phyloP scores from a whole-genome alignment of 2,888 invertebrate genomes.

The Drosophila macrospina region DNA sequence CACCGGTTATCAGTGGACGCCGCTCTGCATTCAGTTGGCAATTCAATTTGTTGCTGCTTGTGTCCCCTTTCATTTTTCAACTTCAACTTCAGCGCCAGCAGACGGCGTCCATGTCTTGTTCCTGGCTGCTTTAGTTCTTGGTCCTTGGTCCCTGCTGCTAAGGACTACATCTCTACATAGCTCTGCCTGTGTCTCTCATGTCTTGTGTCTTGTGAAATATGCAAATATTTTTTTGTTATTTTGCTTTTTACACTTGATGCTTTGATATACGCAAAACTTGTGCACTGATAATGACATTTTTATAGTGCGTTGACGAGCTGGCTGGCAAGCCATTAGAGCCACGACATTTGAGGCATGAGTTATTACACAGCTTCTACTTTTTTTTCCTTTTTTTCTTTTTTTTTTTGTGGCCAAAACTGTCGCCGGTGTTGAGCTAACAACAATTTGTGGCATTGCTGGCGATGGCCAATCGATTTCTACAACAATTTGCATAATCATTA shows the following conservation, averaged over 20 bases:
- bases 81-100: conserved; percentile 71
- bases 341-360: conserved; percentile 41
- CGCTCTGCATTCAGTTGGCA: conserved; percentile 55
- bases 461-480: conserved; percentile 74
- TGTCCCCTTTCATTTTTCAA: conserved; percentile 69
- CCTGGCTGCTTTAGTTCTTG: conserved; percentile 27
- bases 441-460: conserved; percentile 59
- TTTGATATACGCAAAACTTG: conserved; percentile 74
- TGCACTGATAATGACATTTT: conserved; percentile 78
- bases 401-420: conserved; percentile 49
- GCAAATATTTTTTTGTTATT: conserved; percentile 45
- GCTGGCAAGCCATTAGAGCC: conserved; percentile 62
- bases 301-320: conserved; percentile 78
- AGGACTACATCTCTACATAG: too few relatives aligned
- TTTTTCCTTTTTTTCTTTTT: too few relatives aligned
- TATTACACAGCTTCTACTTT: conserved; percentile 24
- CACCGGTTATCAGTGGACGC: conserved; percentile 46
- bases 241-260: conserved; percentile 57
- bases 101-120: conserved; percentile 29
- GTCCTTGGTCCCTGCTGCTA: not conserved
- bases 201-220: conserved; percentile 61
- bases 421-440: conserved; percentile 49
- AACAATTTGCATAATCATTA: conserved; percentile 81
- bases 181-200: conserved; percentile 19
- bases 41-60: conserved; percentile 64